Percentiles rank a stretch among this genome's conserved stretches.
phyloP scores from a whole-genome alignment of 2,797 vertebrate species.

The Rhinatrema bivittatum region DNA sequence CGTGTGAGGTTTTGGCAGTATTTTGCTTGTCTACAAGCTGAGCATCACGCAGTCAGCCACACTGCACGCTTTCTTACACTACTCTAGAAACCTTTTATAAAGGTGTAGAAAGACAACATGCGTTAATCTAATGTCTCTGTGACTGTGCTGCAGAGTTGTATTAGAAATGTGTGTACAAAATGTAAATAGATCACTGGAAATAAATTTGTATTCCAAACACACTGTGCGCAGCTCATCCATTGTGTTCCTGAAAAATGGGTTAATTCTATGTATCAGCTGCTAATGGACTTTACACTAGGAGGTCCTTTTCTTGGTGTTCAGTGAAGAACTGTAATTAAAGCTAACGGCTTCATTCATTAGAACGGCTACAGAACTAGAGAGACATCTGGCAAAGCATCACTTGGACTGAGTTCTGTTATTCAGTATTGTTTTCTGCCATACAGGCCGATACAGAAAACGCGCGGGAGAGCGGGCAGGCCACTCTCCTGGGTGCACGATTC shows the following conservation, averaged over 20 bases:
- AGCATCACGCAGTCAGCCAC: slow-evolving; percentile 15
- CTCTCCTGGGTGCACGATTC: too few species aligned
- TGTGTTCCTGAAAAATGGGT: background rate
- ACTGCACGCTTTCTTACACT: slow-evolving; percentile 32
- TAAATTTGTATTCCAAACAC: slow-evolving; percentile 39
- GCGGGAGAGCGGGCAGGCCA: too few species aligned
- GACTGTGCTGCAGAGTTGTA: slow-evolving; percentile 34
- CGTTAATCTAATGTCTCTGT: slow-evolving; percentile 39
- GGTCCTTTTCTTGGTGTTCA: too few species aligned
- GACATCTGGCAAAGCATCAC: too few species aligned
- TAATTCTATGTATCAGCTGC: too few species aligned
- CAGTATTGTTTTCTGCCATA: too few species aligned
- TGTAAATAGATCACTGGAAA: slow-evolving; percentile 51
- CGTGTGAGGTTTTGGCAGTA: slow-evolving; percentile 24
- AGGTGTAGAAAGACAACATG: slow-evolving; percentile 43
- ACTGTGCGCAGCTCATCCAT: slow-evolving; percentile 10
- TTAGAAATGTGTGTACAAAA: slow-evolving; percentile 44
- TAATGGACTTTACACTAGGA: too few species aligned
- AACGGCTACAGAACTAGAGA: too few species aligned
- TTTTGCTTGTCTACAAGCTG: slow-evolving; percentile 35
- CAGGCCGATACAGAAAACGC: too few species aligned
- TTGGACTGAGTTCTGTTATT: too few species aligned
- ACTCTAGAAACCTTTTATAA: slow-evolving; percentile 59
- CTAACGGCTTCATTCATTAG: too few species aligned
- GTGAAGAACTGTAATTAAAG: too few species aligned